Conservation (phyloP, 2,888 invertebrate species). For the Dichetophora obliterata region DNA sequence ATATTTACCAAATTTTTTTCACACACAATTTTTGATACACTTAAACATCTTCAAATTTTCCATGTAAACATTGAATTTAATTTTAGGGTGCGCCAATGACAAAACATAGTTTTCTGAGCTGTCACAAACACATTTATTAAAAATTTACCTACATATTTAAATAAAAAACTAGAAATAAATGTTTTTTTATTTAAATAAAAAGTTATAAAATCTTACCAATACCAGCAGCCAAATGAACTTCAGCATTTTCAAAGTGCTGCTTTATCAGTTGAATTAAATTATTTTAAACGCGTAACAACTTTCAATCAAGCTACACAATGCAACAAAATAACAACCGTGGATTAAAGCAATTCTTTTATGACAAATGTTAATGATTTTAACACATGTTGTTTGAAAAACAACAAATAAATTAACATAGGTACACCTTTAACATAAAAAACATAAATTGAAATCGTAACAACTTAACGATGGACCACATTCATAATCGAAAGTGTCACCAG, state of each 20-base stretch:
- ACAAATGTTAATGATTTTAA: background rate
- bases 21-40: too few relatives aligned
- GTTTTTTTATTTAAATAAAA: background rate
- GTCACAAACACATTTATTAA: too few relatives aligned
- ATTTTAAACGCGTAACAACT: background rate
- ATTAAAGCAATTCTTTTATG: background rate
- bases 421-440: too few relatives aligned
- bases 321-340: background rate
- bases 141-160: background rate
- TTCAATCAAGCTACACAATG: background rate
- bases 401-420: background rate
- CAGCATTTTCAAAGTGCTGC: background rate
- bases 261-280: background rate
- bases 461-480: background rate
- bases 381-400: too few relatives aligned
- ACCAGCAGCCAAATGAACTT: conserved; percentile 10
- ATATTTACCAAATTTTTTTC: too few relatives aligned
- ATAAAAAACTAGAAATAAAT: background rate
- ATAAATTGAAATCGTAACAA: background rate
- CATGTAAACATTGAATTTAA: too few relatives aligned
- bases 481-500: background rate
- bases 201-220: conserved; percentile 14
- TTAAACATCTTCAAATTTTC: too few relatives aligned
- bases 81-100: too few relatives aligned
- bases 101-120: too few relatives aligned